Percentiles rank a stretch among this genome's conserved stretches.
These are phyloP conservation scores for Eupeodes latifasciatus DNA, from an alignment of 2,888 invertebrate species.

Conservation along the genomic window DNA sequence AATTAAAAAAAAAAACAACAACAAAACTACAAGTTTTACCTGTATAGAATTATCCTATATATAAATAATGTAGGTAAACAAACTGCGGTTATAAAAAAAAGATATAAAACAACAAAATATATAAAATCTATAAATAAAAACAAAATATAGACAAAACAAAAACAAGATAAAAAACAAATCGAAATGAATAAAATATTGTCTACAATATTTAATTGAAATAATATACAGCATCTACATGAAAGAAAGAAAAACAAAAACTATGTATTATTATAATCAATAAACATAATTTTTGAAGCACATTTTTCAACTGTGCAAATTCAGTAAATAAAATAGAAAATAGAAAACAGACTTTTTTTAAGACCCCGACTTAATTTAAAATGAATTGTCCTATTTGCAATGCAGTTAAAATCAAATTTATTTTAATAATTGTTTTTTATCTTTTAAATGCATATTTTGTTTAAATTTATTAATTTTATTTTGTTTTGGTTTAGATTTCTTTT, in stretches of 20 bases:
- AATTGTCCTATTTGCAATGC: neutral
- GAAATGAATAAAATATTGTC: neutral
- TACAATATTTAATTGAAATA: conserved; percentile 49
- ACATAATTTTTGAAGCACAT: neutral
- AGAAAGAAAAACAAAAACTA: neutral
- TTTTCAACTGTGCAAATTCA: neutral
- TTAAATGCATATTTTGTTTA: neutral
- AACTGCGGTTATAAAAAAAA: conserved; percentile 51
- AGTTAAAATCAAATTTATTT: neutral
- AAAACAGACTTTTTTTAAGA: neutral
- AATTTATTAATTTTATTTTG: neutral
- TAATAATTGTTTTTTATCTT: neutral
- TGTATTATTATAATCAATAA: neutral
- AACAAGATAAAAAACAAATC: conserved; percentile 4
- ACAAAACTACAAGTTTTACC: conserved; percentile 65
- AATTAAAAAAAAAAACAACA: conserved; percentile 30
- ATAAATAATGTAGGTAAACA: conserved; percentile 45
- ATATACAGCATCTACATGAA: conserved; percentile 23
- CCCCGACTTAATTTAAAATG: neutral
- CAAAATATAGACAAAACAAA: neutral
- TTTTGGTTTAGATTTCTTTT: conserved; percentile 28
- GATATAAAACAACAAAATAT: neutral
- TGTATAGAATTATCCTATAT: conserved; percentile 53
- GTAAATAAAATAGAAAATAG: neutral
- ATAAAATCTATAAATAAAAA: conserved; percentile 24